A percentile compares a stretch with the other conserved stretches of the same genome.
Evolutionary conservation across 2,113 vertebrate genomes (phyloP).

Genomic region (Notothenia coriiceps): DNA sequence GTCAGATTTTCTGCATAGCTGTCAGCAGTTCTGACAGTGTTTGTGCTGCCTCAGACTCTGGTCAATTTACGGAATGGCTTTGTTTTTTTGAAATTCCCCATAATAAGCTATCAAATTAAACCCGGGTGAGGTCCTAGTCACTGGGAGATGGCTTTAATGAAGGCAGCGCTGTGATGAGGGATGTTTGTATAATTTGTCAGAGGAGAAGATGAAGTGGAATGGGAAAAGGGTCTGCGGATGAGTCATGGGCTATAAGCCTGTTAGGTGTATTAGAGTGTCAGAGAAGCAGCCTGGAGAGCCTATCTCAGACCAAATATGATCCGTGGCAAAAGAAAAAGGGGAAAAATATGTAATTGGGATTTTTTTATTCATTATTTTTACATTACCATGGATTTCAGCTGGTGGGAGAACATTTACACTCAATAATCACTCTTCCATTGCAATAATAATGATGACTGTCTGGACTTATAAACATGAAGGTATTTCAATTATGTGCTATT

Average conservation of each 20-base stretch:
- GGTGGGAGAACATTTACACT: conserved; percentile 16
- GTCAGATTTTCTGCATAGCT: conserved; percentile 73
- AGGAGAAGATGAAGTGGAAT: conserved; percentile 59
- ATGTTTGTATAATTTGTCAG: conserved; percentile 63
- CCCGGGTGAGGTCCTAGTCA: conserved; percentile 42
- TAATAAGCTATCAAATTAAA: conserved; percentile 75
- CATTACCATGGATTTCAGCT: conserved; percentile 17
- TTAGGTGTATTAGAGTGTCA: conserved; percentile 69
- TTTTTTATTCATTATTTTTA: conserved; percentile 42
- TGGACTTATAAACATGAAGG: conserved; percentile 3
- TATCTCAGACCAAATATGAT: conserved; percentile 49
- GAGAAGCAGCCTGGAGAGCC: conserved; percentile 54
- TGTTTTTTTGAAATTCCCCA: conserved; percentile 71
- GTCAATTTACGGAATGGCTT: conserved; percentile 66
- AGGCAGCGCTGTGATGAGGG: conserved; percentile 50
- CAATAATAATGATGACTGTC: conserved; percentile 11
- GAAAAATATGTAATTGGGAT: conserved; percentile 19
- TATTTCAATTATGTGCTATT: conserved; percentile 22
- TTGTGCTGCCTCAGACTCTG: conserved; percentile 65
- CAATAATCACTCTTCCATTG: conserved; percentile 1
- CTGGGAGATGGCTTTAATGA: conserved; percentile 65
- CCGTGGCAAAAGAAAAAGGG: conserved; percentile 7
- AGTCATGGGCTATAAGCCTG: conserved; percentile 71
- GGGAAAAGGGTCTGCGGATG: conserved; percentile 55
- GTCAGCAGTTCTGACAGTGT: conserved; percentile 70